Conservation (phyloP, 1,140 invertebrate genomes). For the Conus ventricosus region DNA sequence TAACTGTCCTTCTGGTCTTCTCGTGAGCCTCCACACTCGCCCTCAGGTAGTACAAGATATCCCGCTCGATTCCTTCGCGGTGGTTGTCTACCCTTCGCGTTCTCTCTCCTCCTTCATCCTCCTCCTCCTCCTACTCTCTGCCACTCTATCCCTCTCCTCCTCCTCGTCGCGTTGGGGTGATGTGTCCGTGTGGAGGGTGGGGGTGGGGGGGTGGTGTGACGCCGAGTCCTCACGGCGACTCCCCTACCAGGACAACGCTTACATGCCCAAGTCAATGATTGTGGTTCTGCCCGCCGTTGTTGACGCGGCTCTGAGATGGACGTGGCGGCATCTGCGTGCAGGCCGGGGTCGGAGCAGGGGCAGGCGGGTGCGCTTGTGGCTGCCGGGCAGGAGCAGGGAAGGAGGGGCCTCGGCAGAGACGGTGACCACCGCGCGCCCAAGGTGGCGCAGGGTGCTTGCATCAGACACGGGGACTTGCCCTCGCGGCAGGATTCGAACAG, state of each 20-base stretch:
- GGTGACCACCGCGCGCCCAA: not conserved
- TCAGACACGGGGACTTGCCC: conserved; percentile 49
- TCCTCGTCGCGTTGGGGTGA: not conserved
- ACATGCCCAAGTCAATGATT: conserved; percentile 29
- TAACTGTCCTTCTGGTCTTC: conserved; percentile 48
- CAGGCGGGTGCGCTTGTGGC: not conserved
- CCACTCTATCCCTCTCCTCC: conserved; percentile 41
- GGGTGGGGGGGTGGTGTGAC: not conserved
- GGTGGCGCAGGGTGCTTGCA: conserved; percentile 54
- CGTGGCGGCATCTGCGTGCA: conserved; percentile 7
- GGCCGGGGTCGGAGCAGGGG: not conserved
- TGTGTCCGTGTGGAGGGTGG: not conserved
- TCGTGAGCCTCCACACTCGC: conserved; percentile 61
- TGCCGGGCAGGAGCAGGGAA: not conserved
- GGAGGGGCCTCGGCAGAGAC: not conserved
- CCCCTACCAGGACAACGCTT: conserved; percentile 30
- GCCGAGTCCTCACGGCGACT: conserved; percentile 17
- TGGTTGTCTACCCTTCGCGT: conserved; percentile 4
- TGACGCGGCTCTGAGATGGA: not conserved
- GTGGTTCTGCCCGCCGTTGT: conserved; percentile 3
- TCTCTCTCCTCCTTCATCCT: conserved; percentile 34
- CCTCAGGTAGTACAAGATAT: conserved; percentile 62
- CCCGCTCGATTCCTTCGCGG: conserved; percentile 53
- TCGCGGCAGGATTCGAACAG: conserved; percentile 52
- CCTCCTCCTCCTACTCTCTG: not conserved